Evolutionary conservation across 2,113 vertebrate species (phyloP), one percentile per base, ranked within the genome.

Genomic region (Eulacestoma nigropectus): DNA sequence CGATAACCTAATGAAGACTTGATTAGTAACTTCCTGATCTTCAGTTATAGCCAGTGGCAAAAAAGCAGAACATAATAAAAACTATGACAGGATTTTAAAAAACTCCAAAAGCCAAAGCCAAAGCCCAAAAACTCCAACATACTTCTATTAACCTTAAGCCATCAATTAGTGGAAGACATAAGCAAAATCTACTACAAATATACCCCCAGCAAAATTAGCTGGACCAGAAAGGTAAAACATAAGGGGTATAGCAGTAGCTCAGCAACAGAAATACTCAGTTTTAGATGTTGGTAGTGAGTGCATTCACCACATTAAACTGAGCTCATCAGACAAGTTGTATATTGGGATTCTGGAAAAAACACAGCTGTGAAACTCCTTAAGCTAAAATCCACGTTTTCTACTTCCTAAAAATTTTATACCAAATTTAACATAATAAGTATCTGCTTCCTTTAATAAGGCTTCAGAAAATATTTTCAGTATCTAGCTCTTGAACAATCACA

Each of bases 31-130:
- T 56, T 84, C 12, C 10, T 63, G 7, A 49, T 69, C 22, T 56
- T 55, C 50, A 56, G 63, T 35, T 27, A 35, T 6, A 69, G 8
- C 10, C 55, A 63, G n/a, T 16, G 18, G 14, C 22, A 55, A 75
- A 83, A 49, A 8, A 12, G 1, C 16, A 68, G 25, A 30, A 76
- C 7, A 42, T 4, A 41, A 30, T 18, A 46, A 68, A 82, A 82
- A 27, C 30, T 30, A n/a, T 21, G 16, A 46, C 25, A 60, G 12
- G 21, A 50, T 19, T n/a, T 11, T 6, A 74, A 33, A 55, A 53
- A 57, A 16, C 0, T 3, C 2, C 7, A 12, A 74, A 44, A 15
- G 0, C 11, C 18, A 30, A 47, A 22, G 2, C 6, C 32, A 37
- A 77, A 70, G 20, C 33, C 5, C 3, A 8, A 14, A 65, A 41